Evolutionary conservation across 2,888 invertebrate species (phyloP), one percentile per base, ranked within the genome.

Genomic region (Drosophila merina): DNA sequence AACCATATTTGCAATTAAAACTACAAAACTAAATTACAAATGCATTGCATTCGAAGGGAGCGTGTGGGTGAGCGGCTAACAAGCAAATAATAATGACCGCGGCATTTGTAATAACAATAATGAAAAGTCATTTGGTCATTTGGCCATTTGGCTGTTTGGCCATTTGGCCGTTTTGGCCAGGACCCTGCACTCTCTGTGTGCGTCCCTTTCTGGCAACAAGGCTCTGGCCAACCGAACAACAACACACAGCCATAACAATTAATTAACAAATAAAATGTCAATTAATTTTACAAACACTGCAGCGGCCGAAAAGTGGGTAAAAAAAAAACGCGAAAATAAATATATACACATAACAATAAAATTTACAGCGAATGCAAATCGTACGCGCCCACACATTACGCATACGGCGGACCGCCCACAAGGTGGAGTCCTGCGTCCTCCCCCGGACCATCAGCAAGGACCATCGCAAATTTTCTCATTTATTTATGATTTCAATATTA

Each of bases 221-320:
- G 20, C 20, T 20, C 20, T 1, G 36, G 25, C 66, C 85, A 84
- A 78, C 79, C 67, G 12, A 67, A 67, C 55, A 66, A 66, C 36
- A 51, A 56, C 50, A 49, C 40, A 45, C 49, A 70, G 78, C 88
- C 78, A 76, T 84, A 79, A 88, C 89, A 89, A 89, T 90, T 90
- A 89, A 90, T 90, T 89, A 90, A 88, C 89, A 89, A 90, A 89
- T 89, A 89, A 89, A 90, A 89, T 89, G 90, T 89, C 89, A 90
- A 90, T 89, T 90, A 90, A 89, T 90, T 88, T 89, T 82, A 82
- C 83, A 88, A 82, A 84, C 84, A 79, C 76, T 76, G 81, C 77
- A 74, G 78, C 81, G 77, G 79, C 57, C 57, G 62, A 51, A 42
- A 66, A 70, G 71, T 67, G 69, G 76, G 28, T 5, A 6, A 4